Base-by-base conservation (phyloP, 2,113 vertebrate species). In the Bufo bufo region DNA sequence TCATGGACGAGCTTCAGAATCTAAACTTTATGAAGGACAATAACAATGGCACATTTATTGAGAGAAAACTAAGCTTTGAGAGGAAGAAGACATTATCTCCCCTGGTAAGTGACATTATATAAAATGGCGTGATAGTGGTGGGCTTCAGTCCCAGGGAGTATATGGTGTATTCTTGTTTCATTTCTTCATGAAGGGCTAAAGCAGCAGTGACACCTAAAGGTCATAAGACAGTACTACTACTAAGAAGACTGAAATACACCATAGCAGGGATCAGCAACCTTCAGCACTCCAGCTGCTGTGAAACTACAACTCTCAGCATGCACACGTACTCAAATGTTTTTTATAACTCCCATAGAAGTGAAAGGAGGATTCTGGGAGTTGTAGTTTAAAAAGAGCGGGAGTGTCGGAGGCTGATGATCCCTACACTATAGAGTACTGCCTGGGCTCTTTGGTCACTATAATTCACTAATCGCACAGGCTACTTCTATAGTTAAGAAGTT, bases 41-140 rank as follows among this genome's bases (percentile, higher is more conserved):
- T 74, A 91, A 90, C 83, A 91, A 87, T 80, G 81, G 85, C 72
- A 95, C 94, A 6, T 98, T 98, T 91, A 97, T 98, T 92, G 98
- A 99, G 91, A 94, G 96, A 85, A 99, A 99, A 93, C 93, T 97
- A 92, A 99, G 98, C 93, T 95, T 98, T 89, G 98, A 99, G 92
- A 97, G 94, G 92, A 99, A 96, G 93, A 99, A 96, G 92, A 81
- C 90, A 52, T 59, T 86, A 71, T 91, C 92, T 86, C 88, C 82
- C 66, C 88, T 1, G 49, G 98, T 99, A 92, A 95, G 95, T 23
- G 47, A 81, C 23, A 75, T 75, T 50, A 13, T 75, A 75, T 16
- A 75, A 8, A 75, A 17, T 49, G 23, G 19, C 6, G 4, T 45
- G n/a, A 69, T 69, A 33, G 63, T 9, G 69, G 69, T 14, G 33